These are phyloP conservation scores for Chirona hameri DNA, from an alignment of 2,888 invertebrate genomes.

Conservation along the genomic window DNA sequence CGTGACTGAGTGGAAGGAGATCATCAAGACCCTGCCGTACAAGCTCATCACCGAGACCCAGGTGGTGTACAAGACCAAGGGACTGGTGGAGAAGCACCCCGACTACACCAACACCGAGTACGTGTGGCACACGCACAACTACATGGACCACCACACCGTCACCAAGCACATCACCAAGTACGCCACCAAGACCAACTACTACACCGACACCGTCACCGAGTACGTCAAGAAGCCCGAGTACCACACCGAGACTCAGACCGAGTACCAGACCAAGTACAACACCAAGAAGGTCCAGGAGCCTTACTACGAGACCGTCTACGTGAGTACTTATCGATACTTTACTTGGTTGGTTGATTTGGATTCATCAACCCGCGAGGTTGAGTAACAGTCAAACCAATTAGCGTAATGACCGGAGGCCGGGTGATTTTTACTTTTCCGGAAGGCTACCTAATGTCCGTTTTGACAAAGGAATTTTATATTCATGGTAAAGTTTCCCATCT, in stretches of 20 bases:
- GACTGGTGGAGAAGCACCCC: slow-evolving; percentile 24
- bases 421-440: too few species aligned
- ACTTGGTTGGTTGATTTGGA: too few species aligned
- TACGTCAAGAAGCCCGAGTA: slow-evolving; percentile 39
- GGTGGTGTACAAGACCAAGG: slow-evolving; percentile 30
- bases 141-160: slow-evolving; percentile 38
- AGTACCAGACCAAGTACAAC: slow-evolving; percentile 33
- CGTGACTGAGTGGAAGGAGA: slow-evolving; percentile 30
- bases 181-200: slow-evolving; percentile 37
- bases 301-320: slow-evolving; percentile 13
- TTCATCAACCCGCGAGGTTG: too few species aligned
- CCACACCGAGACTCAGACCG: slow-evolving; percentile 38
- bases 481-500: too few species aligned
- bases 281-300: slow-evolving; percentile 30
- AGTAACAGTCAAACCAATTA: too few species aligned
- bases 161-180: slow-evolving; percentile 39
- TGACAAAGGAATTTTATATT: too few species aligned
- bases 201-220: slow-evolving; percentile 37
- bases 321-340: neutral
- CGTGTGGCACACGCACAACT: slow-evolving; percentile 30
- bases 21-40: slow-evolving; percentile 28
- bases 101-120: slow-evolving; percentile 31
- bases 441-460: too few species aligned
- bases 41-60: slow-evolving; percentile 27
- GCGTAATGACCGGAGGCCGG: too few species aligned